Conservation (phyloP, 1,140 invertebrate genomes). For the Liolophura sinensis region DNA sequence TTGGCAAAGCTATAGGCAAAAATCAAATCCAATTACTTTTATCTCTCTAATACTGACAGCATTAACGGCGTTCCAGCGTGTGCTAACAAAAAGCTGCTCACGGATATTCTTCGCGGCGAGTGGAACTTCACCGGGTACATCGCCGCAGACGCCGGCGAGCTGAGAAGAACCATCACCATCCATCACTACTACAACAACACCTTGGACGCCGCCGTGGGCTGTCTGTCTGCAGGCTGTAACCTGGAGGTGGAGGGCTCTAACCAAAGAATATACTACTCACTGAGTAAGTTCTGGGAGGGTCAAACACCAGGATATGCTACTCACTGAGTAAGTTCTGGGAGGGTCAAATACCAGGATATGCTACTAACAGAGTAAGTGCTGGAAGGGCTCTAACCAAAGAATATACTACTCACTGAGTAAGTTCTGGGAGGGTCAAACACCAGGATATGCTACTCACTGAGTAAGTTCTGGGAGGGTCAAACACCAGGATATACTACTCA, state of each 20-base stretch:
- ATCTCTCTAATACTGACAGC: conserved; percentile 9
- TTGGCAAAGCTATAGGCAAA: too few species aligned
- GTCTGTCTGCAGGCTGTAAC: neutral
- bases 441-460: too few species aligned
- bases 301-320: too few species aligned
- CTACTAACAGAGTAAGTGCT: too few species aligned
- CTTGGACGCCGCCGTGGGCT: conserved; percentile 14
- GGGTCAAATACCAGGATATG: too few species aligned
- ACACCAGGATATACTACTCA: too few species aligned
- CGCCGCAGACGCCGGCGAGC: conserved; percentile 24
- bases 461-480: neutral
- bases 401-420: too few species aligned
- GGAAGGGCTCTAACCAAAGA: neutral
- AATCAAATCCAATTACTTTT: too few species aligned
- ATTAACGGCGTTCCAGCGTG: conserved; percentile 30
- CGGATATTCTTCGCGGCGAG: conserved; percentile 24
- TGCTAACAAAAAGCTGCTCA: conserved; percentile 26
- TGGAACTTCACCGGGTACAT: conserved; percentile 34
- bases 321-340: too few species aligned
- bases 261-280: too few species aligned
- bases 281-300: neutral
- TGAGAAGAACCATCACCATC: conserved; percentile 12
- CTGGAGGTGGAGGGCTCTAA: neutral
- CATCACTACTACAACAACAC: conserved; percentile 23
- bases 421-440: neutral